Conservation (phyloP, 2,888 invertebrate genomes). For the Orthosia gracilis region DNA sequence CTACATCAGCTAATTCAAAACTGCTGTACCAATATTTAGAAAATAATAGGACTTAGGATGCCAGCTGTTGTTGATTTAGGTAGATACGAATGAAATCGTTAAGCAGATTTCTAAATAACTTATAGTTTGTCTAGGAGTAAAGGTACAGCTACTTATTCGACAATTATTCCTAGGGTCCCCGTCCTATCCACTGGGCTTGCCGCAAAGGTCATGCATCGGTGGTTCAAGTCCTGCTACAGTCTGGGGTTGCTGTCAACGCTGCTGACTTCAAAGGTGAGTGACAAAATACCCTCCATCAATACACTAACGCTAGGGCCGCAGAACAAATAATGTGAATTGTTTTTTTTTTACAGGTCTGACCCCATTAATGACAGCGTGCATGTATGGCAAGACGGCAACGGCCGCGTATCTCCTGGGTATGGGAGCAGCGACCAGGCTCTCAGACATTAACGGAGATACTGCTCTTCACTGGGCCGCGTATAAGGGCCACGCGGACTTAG, state of each 20-base stretch:
- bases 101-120: too few species aligned
- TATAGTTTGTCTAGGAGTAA: too few species aligned
- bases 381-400: constrained; percentile 97
- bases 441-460: constrained; percentile 98
- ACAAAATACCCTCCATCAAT: neutral
- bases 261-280: constrained; percentile 95
- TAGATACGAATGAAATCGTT: neutral
- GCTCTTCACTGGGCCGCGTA: constrained; percentile 98
- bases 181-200: constrained; percentile 98
- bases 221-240: constrained; percentile 94
- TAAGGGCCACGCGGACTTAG: constrained; percentile 97
- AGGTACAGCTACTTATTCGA: neutral
- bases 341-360: constrained; percentile 92
- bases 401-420: constrained; percentile 97
- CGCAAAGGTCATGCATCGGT: constrained; percentile 97
- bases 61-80: constrained; percentile 19
- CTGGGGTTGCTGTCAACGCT: constrained; percentile 97
- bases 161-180: constrained; percentile 91
- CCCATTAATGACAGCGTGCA: constrained; percentile 97
- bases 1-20: neutral
- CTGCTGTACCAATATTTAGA: constrained; percentile 29
- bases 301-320: neutral
- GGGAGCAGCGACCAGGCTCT: constrained; percentile 96
- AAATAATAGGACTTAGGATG: neutral
- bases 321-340: neutral